These are phyloP conservation scores for Catocala fraxini DNA, from an alignment of 2,888 invertebrate genomes.

Conservation along the genomic window DNA sequence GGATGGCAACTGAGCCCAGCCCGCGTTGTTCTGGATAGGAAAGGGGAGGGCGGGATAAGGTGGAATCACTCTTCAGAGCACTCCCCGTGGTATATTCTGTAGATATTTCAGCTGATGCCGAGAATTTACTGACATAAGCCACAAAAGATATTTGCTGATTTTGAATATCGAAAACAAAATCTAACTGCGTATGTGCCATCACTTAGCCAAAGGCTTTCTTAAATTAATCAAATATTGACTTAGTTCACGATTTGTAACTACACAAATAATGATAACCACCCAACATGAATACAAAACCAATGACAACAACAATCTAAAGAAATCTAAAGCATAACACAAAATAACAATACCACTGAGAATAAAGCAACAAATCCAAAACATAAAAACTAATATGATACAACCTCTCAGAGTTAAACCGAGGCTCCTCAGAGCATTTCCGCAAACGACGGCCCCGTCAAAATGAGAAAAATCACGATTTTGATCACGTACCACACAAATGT, in stretches of 20 bases:
- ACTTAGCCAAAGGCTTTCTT: too few species aligned
- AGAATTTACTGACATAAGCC: too few species aligned
- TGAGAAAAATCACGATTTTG: slow-evolving; percentile 58
- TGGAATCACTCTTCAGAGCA: too few species aligned
- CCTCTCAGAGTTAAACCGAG: slow-evolving; percentile 34
- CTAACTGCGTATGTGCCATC: too few species aligned
- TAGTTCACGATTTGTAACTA: neutral
- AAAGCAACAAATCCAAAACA: slow-evolving; percentile 28
- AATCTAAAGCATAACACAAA: neutral
- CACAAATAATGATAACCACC: neutral
- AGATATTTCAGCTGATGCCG: too few species aligned
- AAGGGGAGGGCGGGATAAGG: too few species aligned
- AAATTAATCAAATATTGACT: too few species aligned
- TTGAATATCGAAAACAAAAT: too few species aligned
- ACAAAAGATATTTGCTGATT: too few species aligned
- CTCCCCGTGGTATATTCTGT: too few species aligned
- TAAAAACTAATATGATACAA: slow-evolving; percentile 42
- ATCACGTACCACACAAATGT: slow-evolving; percentile 55
- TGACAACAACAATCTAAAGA: neutral
- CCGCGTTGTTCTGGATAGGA: too few species aligned
- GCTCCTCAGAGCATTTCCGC: slow-evolving; percentile 29
- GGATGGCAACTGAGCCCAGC: too few species aligned
- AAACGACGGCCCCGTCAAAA: slow-evolving; percentile 53
- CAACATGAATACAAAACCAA: neutral
- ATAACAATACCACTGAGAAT: slow-evolving; percentile 5